Evolutionary conservation across 2,797 vertebrate species (phyloP).

Genomic region (Neosilurus hyrtlii): DNA sequence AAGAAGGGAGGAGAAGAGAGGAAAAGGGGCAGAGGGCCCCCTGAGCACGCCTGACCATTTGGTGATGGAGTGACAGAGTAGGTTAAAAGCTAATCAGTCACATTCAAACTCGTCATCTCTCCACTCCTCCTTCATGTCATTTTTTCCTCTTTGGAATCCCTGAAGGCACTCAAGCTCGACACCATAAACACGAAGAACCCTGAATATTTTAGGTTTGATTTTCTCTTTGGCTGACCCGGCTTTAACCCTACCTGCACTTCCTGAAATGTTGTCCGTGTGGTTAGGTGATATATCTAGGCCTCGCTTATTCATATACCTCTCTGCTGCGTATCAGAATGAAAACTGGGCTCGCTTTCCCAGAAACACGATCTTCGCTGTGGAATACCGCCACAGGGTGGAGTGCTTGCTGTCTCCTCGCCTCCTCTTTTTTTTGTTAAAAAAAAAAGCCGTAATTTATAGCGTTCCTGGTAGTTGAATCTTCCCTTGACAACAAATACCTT

Average conservation of each 20-base stretch:
- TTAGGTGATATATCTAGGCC: constrained; percentile 10
- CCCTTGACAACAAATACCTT: constrained; percentile 77
- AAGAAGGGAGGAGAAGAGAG: constrained; percentile 67
- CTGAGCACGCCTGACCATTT: constrained; percentile 75
- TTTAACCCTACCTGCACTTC: constrained; percentile 11
- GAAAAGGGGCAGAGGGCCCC: constrained; percentile 48
- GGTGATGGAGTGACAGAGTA: constrained; percentile 63
- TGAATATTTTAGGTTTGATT: background rate
- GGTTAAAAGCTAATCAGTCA: constrained; percentile 64
- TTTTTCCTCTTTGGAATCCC: background rate
- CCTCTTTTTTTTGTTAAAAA: constrained; percentile 37
- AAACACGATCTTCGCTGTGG: constrained; percentile 68
- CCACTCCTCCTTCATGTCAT: background rate
- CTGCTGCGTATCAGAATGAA: constrained; percentile 58
- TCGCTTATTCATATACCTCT: constrained; percentile 36
- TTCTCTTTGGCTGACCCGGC: background rate
- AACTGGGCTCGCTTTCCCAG: constrained; percentile 64
- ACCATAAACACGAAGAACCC: background rate
- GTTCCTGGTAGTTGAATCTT: constrained; percentile 70
- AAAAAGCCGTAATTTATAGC: constrained; percentile 70
- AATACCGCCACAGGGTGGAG: constrained; percentile 65
- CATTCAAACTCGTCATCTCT: constrained; percentile 33
- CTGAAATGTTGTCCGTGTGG: constrained; percentile 3
- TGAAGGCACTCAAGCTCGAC: background rate
- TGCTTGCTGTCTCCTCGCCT: constrained; percentile 56